Percentiles rank a stretch among this genome's conserved stretches.
These are phyloP conservation scores for Merops nubicus DNA, from an alignment of 2,113 vertebrate species.

Conservation along the genomic window DNA sequence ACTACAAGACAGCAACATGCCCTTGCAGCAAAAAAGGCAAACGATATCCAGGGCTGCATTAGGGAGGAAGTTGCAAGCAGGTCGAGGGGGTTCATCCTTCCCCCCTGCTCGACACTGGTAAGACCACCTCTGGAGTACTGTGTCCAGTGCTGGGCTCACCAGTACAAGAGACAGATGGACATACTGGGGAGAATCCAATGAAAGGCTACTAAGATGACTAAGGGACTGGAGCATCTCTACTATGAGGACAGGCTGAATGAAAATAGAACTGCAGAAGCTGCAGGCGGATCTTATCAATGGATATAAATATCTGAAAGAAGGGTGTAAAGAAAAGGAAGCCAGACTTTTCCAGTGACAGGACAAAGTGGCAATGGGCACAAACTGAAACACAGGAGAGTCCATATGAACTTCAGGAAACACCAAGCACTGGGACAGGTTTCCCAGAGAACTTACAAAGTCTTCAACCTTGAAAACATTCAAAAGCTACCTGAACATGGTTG, in stretches of 20 bases:
- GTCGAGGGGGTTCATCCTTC: fast-evolving
- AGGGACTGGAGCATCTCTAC: neutral
- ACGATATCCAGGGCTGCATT: neutral
- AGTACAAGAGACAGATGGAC: too few species aligned
- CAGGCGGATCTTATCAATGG: neutral
- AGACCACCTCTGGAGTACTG: too few species aligned
- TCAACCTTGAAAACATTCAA: neutral
- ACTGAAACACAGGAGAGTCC: neutral
- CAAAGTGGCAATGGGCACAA: neutral
- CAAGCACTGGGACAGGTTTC: neutral
- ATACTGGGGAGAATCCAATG: too few species aligned
- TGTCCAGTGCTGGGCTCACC: too few species aligned
- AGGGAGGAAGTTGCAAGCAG: neutral
- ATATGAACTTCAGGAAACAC: neutral
- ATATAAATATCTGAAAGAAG: neutral
- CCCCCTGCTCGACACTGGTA: too few species aligned
- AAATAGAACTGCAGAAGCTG: neutral
- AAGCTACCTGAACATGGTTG: too few species aligned
- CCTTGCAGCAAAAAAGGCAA: neutral
- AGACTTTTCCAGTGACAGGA: neutral
- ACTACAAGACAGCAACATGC: fast-evolving
- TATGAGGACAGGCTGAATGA: neutral
- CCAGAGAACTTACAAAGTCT: neutral
- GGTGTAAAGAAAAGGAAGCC: neutral
- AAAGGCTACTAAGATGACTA: too few species aligned